Evolutionary conservation across 2,113 vertebrate species (phyloP), one percentile per base, ranked within the genome.

Genomic region (Hucho hucho): DNA sequence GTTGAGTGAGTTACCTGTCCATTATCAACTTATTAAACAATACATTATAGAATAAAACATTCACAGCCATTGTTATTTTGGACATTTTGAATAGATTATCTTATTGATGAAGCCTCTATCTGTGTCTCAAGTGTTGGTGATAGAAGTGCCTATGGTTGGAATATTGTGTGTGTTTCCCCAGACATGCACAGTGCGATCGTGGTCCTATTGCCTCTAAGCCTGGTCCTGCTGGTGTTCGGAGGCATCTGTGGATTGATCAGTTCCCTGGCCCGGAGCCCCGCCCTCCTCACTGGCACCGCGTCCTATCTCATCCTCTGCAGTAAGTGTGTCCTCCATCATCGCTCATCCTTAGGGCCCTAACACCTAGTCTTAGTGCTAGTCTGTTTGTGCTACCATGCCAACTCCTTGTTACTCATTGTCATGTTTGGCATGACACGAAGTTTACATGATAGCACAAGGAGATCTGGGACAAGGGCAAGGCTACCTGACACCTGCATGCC

Each of bases 271-370:
- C 86, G 66, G 28, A 93, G 89, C n/a, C 67, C 80, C 1, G 46
- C 81, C 5, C 86, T 94, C 77, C 90, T 95, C 75, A 85, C 87
- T 0, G 65, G 87, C 80, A 89, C 91, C 0, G 81, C 91, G 68
- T 92, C 82, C 75, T 94, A 89, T 88, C 91, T 95, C 82, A 90
- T 94, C 69, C 29, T 92, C 37, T 89, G 91, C 84, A 93, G 93
- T 94, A 87, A 93, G 92, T 89, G 0, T 64, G 24, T 12, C 78
- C 18, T 64, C 29, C 25, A 74, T 14, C 1, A 12, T 25, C 59
- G 4, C 11, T 26, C 59, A 24, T 49, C n/a, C 71, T 20, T 43
- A 32, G 6, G n/a, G 32, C 32, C n/a, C 37, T n/a, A 47, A 47
- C 25, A 18, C 11, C 37, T 49, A 5, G 49, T 53, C 16, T 16